Evolutionary conservation across 2,888 invertebrate species (phyloP), one percentile per base, ranked within the genome.

Genomic region (Melangyna quadrimaculata): DNA sequence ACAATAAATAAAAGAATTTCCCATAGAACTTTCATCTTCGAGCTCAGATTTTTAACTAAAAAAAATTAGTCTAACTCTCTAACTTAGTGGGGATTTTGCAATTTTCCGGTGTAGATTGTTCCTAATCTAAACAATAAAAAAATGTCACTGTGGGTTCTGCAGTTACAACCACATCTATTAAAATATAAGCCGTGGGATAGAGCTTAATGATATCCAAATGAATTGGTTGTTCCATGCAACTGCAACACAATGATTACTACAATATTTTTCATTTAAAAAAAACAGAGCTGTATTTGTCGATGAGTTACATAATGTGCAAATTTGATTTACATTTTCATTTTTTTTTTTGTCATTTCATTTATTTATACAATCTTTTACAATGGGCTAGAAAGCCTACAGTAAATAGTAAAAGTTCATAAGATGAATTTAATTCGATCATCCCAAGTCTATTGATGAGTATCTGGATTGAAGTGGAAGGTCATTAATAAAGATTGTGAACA

Each of bases 91-190:
- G 45, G 29, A 29, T 69, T 69, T 69, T 9, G 7, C 10, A 53
- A 40, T 65, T 70, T 70, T 83, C 74, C 83, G 79, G 70, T 65
- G 51, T 74, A 79, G 83, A 79, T 83, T 74, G 32, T 32, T 32
- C 37, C 67, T 45, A 69, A 82, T 80, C 80, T 19, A 43, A 24
- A 63, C 24, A n/a, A 29, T 9, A 32, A 59, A 17, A 40, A 17
- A 32, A 35, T 19, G 0, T 3, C 4, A 2, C 24, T 59, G 57
- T 35, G 32, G 32, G 57, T 59, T 59, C 37, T 59, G 8, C 59
- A n/a, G n/a, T 37, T 22, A 37, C 22, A 27, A 51, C 3, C 1
- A 4, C 19, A 4, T 1, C 9, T 19, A n/a, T 14, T n/a, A n/a
- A n/a, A 24, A 24, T 10, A 17, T 57, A 32, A 57, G 32, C 55